These are phyloP conservation scores for Tanypteryx hageni DNA, from an alignment of 2,888 invertebrate genomes.

Conservation along the genomic window DNA sequence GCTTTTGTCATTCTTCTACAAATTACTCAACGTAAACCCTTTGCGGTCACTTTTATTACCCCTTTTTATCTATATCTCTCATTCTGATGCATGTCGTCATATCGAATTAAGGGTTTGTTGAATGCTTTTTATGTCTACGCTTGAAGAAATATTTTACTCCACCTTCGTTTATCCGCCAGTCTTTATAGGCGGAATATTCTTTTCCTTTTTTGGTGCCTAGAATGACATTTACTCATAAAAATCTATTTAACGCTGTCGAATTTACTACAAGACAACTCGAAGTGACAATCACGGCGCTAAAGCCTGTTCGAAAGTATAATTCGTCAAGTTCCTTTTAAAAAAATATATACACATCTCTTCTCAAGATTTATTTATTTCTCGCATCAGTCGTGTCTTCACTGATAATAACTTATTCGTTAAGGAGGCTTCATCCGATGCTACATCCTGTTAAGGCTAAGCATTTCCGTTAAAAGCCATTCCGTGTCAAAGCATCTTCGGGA, in stretches of 20 bases:
- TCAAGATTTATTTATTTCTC: neutral
- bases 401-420: neutral
- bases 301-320: neutral
- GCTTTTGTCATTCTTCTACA: too few relatives aligned
- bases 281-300: neutral
- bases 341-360: neutral
- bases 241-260: neutral
- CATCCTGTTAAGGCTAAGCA: neutral
- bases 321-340: neutral
- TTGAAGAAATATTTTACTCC: too few relatives aligned
- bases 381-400: neutral
- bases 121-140: too few relatives aligned
- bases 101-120: too few relatives aligned
- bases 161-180: neutral
- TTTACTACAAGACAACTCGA: neutral
- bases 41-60: too few relatives aligned
- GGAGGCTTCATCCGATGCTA: constrained; percentile 2
- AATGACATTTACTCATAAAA: neutral
- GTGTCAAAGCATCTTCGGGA: neutral
- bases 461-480: neutral
- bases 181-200: neutral
- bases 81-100: too few relatives aligned
- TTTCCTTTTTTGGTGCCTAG: neutral
- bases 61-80: too few relatives aligned
- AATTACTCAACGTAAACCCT: too few relatives aligned